Evolutionary conservation across 2,797 vertebrate species (phyloP).

Genomic region (Fistularia commersonii): DNA sequence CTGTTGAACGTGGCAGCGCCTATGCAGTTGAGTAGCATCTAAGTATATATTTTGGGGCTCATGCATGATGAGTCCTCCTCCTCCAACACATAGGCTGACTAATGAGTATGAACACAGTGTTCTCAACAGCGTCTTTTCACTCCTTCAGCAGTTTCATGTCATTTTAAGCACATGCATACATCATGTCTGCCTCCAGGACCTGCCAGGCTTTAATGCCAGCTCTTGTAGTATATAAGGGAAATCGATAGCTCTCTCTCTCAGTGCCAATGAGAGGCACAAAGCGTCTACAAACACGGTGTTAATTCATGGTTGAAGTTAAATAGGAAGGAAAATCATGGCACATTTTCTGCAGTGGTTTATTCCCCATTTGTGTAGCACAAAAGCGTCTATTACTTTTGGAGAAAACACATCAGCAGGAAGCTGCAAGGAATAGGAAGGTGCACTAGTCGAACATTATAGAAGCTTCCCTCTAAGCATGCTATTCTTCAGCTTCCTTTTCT

Average conservation of each 20-base stretch:
- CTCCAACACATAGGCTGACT: constrained; percentile 58
- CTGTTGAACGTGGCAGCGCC: constrained; percentile 18
- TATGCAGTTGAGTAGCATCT: constrained; percentile 29
- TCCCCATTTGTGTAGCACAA: constrained; percentile 1
- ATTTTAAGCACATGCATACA: constrained; percentile 64
- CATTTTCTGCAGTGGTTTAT: background rate
- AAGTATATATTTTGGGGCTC: constrained; percentile 48
- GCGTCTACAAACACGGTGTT: constrained; percentile 25
- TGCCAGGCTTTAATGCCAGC: constrained; percentile 42
- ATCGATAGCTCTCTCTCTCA: constrained; percentile 54
- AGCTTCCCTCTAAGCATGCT: no score
- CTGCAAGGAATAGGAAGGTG: background rate
- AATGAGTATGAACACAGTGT: constrained; percentile 62
- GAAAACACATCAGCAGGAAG: constrained; percentile 2
- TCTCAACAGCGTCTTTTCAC: constrained; percentile 57
- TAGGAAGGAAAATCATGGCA: constrained; percentile 12
- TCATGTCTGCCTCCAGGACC: constrained; percentile 53
- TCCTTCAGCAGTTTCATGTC: constrained; percentile 63
- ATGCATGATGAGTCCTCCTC: constrained; percentile 36
- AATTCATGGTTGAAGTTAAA: constrained; percentile 21
- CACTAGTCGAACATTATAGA: no score
- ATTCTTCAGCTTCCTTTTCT: background rate
- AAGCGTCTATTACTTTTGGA: background rate
- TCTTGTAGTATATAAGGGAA: constrained; percentile 43
- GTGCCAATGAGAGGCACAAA: constrained; percentile 37